A percentile compares a stretch with the other conserved stretches of the same genome.
phyloP scores from a whole-genome alignment of 2,113 vertebrate species.

The Cololabis saira region DNA sequence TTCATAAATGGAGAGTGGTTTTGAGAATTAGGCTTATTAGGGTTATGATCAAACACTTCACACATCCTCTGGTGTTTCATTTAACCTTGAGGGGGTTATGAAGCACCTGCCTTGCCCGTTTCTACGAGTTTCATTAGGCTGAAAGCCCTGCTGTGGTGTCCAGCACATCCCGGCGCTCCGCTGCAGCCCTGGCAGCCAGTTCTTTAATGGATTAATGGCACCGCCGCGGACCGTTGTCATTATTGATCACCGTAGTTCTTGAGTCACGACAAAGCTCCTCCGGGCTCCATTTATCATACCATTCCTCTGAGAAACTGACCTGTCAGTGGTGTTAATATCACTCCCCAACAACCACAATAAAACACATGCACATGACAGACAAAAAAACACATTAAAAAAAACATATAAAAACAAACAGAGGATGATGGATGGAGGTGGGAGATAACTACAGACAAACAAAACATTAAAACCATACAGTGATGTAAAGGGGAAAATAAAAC shows the following conservation, averaged over 20 bases:
- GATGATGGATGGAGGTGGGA: neutral
- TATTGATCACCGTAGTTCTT: constrained; percentile 56
- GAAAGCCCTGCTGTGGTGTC: constrained; percentile 41
- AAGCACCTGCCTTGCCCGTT: constrained; percentile 3
- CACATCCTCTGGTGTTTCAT: too few relatives aligned
- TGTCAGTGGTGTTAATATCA: constrained; percentile 41
- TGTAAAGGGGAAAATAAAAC: too few relatives aligned
- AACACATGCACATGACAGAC: neutral
- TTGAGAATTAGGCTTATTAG: too few relatives aligned
- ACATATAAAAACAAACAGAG: neutral
- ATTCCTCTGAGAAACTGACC: constrained; percentile 18
- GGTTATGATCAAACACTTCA: too few relatives aligned
- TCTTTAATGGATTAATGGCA: constrained; percentile 55
- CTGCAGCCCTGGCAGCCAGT: constrained; percentile 23
- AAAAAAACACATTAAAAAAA: neutral
- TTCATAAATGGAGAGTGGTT: neutral
- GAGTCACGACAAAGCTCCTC: constrained; percentile 32
- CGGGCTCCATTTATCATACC: constrained; percentile 18
- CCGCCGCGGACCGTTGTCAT: constrained; percentile 33
- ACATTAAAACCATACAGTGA: neutral
- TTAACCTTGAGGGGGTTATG: constrained; percentile 12
- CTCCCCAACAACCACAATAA: neutral
- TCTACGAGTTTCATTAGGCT: constrained; percentile 55
- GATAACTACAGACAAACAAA: neutral
- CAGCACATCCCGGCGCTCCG: neutral